Conservation (phyloP, 2,888 invertebrate genomes). For the Eristalis tenax region DNA sequence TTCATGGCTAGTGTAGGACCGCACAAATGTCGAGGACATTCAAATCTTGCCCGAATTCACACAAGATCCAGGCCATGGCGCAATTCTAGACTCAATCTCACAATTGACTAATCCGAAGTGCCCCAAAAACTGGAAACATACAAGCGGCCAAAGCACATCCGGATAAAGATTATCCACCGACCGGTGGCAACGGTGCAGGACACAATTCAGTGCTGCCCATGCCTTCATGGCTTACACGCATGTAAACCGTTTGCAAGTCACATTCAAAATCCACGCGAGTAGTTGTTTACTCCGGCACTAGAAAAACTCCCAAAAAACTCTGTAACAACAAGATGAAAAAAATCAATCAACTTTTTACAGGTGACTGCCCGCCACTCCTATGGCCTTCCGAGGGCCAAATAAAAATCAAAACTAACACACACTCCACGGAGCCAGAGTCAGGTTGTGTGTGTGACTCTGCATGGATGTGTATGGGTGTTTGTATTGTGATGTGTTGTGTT, state of each 20-base stretch:
- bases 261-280: neutral
- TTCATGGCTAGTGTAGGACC: no score
- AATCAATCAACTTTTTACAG: conserved; percentile 65
- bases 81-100: no score
- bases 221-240: neutral
- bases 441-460: neutral
- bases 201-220: neutral
- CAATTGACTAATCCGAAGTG: neutral
- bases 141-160: neutral
- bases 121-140: neutral
- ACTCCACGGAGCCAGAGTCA: neutral
- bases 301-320: neutral
- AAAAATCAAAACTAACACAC: conserved; percentile 47
- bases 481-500: neutral
- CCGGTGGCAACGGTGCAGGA: no score
- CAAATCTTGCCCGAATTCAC: no score
- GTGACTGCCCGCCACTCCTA: conserved; percentile 26
- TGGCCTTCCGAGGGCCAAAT: conserved; percentile 8
- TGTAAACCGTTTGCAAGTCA: neutral
- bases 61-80: no score
- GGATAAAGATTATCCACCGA: neutral
- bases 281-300: neutral
- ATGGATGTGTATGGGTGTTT: neutral
- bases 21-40: no score
- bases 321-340: conserved; percentile 10